phyloP scores from a whole-genome alignment of 2,888 invertebrate species.

The Meta bourneti region DNA sequence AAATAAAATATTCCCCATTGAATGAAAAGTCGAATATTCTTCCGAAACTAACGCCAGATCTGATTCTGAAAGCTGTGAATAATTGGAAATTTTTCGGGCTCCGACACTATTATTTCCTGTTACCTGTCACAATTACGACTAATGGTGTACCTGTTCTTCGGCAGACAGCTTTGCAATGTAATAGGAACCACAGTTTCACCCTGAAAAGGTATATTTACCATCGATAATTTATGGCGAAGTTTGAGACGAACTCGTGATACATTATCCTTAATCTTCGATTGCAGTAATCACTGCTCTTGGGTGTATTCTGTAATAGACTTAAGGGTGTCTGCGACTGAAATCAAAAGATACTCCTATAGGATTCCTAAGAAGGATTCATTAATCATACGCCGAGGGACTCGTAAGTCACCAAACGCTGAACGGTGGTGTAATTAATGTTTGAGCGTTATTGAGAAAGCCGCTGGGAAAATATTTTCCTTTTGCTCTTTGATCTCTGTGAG shows the following conservation, averaged over 20 bases:
- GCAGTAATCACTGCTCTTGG: constrained; percentile 11
- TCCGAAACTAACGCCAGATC: no score
- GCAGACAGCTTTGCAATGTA: constrained; percentile 3
- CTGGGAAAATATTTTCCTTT: neutral
- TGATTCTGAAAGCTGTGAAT: neutral
- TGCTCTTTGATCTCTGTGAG: neutral
- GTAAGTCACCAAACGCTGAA: neutral
- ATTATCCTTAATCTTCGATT: constrained; percentile 32
- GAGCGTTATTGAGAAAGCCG: neutral
- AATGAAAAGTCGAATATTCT: no score
- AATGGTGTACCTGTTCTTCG: neutral
- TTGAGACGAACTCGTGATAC: constrained; percentile 4
- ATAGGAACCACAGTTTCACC: constrained; percentile 3
- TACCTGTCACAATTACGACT: constrained; percentile 3
- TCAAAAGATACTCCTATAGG: constrained; percentile 16
- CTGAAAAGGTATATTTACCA: constrained; percentile 21
- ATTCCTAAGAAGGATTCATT: constrained; percentile 19
- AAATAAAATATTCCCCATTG: no score
- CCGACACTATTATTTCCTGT: neutral
- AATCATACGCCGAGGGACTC: constrained; percentile 22
- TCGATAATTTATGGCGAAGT: constrained; percentile 38
- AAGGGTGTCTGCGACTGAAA: constrained; percentile 40
- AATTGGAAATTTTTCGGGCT: neutral
- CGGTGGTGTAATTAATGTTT: constrained; percentile 9
- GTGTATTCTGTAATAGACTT: constrained; percentile 26